Conservation (phyloP, 1,140 invertebrate genomes). For the Drosophila mauritiana region DNA sequence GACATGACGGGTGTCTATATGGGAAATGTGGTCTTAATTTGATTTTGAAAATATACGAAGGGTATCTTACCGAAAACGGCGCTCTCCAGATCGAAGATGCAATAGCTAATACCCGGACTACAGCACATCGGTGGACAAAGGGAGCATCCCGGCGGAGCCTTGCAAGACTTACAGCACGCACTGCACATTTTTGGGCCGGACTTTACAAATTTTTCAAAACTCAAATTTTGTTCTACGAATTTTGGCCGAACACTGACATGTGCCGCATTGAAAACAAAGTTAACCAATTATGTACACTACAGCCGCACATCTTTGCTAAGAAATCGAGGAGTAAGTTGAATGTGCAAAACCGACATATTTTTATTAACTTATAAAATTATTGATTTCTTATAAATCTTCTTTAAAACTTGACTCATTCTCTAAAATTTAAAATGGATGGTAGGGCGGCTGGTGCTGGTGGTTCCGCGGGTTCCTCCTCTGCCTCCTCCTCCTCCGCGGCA, state of each 20-base stretch:
- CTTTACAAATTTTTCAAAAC: slow-evolving; percentile 3
- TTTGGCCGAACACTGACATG: slow-evolving; percentile 1
- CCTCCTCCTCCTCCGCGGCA: background rate
- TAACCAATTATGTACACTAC: background rate
- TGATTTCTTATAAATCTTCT: no score
- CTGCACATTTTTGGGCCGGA: slow-evolving; percentile 3
- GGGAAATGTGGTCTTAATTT: no score
- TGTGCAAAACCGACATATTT: background rate
- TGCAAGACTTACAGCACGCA: slow-evolving; percentile 19
- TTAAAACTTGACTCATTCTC: background rate
- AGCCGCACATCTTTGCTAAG: no score
- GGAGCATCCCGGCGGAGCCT: slow-evolving; percentile 21
- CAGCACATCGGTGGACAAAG: slow-evolving; percentile 50
- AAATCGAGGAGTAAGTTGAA: background rate
- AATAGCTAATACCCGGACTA: slow-evolving; percentile 38
- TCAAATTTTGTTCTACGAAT: background rate
- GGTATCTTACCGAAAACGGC: slow-evolving; percentile 55
- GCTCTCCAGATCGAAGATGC: slow-evolving; percentile 69
- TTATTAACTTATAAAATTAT: no score
- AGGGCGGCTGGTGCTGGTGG: no score
- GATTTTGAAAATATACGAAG: background rate
- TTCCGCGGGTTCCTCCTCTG: background rate
- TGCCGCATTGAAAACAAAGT: background rate
- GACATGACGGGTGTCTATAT: slow-evolving; percentile 60
- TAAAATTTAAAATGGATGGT: slow-evolving; percentile 1